phyloP scores from a whole-genome alignment of 92 coral and sea anemone genomes.

The Muricea muricata region DNA sequence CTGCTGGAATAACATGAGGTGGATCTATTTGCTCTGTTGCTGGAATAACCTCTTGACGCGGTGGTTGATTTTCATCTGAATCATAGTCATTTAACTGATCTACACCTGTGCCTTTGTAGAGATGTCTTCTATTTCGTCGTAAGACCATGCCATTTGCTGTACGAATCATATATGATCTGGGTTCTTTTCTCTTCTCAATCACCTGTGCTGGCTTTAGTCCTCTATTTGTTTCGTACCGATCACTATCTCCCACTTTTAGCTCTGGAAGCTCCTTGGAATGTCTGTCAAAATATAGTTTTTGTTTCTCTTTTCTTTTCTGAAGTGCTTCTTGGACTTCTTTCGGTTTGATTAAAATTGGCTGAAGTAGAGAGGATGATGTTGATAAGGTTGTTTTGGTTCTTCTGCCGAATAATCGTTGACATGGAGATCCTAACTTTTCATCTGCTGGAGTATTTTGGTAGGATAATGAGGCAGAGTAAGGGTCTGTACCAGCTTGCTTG shows the following conservation, averaged over 20 bases:
- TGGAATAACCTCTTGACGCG: too few species aligned
- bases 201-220: neutral
- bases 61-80: neutral
- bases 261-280: neutral
- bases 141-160: neutral
- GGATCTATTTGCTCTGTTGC: too few species aligned
- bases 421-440: too few species aligned
- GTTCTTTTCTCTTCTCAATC: neutral
- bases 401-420: too few species aligned
- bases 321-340: neutral
- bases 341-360: neutral
- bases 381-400: too few species aligned
- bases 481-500: neutral
- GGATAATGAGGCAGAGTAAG: neutral
- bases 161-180: conserved; percentile 7
- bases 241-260: neutral
- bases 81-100: neutral
- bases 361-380: too few species aligned
- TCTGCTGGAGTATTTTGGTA: neutral
- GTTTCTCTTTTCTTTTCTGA: neutral
- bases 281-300: neutral
- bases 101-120: neutral
- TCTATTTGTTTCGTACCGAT: neutral
- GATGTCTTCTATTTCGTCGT: neutral
- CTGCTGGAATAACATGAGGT: neutral